Percentiles rank a stretch among this genome's conserved stretches.
These are phyloP conservation scores for Phoeniculus purpureus DNA, from an alignment of 2,797 vertebrate genomes.

Conservation along the genomic window DNA sequence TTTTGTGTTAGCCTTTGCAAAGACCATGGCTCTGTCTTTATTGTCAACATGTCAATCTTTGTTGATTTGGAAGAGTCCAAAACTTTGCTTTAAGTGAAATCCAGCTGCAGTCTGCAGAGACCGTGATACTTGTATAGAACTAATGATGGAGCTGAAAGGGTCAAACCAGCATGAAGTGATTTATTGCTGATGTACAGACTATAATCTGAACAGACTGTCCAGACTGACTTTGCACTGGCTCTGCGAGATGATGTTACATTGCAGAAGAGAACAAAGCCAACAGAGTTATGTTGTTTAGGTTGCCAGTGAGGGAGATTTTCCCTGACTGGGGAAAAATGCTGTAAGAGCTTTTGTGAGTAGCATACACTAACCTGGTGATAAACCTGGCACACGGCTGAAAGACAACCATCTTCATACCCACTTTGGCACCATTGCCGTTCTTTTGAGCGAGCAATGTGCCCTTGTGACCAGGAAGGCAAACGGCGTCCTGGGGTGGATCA, in stretches of 20 bases:
- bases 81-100: background rate
- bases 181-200: background rate
- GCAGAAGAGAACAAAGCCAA: background rate
- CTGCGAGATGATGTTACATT: background rate
- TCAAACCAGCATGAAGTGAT: background rate
- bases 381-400: background rate
- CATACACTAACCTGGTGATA: background rate
- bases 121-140: accelerated
- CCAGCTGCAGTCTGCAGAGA: background rate
- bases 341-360: background rate
- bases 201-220: too few species aligned
- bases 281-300: background rate
- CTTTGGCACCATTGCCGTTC: background rate
- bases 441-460: background rate
- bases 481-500: too few species aligned
- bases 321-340: background rate
- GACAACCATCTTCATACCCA: background rate
- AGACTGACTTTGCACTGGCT: background rate
- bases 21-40: background rate
- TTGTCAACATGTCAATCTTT: background rate
- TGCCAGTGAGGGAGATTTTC: background rate
- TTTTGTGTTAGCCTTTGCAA: background rate
- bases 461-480: too few species aligned
- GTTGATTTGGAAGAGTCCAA: background rate
- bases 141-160: background rate